Conservation (phyloP, 2,888 invertebrate species). For the Cosmia trapezina region DNA sequence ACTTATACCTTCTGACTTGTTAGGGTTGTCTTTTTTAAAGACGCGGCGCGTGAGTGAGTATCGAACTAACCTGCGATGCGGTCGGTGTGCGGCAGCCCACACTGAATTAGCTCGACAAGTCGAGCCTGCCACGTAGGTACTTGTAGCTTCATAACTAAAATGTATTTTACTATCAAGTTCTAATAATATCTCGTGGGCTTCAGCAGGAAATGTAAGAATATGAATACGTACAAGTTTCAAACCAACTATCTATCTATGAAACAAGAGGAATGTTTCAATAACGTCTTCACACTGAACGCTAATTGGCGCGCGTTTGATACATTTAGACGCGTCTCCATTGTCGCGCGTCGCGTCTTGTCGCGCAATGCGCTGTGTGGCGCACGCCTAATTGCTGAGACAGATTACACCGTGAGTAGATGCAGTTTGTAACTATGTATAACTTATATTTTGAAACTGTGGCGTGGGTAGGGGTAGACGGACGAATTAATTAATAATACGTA, state of each 20-base stretch:
- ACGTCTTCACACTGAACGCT: constrained; percentile 20
- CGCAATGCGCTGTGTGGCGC: constrained; percentile 8
- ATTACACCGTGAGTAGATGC: constrained; percentile 1
- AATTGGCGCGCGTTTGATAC: constrained; percentile 45
- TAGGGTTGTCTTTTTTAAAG: too few species aligned
- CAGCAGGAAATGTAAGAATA: constrained; percentile 15
- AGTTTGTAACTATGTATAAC: neutral
- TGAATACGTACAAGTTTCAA: constrained; percentile 36
- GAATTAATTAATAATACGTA: constrained; percentile 21
- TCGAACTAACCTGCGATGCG: too few species aligned
- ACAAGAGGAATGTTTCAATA: constrained; percentile 47
- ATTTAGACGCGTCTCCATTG: constrained; percentile 14
- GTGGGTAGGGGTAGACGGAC: neutral
- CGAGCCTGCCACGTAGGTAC: too few species aligned
- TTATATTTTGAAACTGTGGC: neutral
- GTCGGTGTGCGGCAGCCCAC: too few species aligned
- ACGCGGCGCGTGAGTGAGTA: too few species aligned
- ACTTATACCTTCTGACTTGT: too few species aligned
- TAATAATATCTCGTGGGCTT: constrained; percentile 16
- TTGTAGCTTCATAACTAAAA: neutral
- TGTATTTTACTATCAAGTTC: neutral
- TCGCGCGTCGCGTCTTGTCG: constrained; percentile 15
- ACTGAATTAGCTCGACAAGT: too few species aligned
- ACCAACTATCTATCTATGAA: constrained; percentile 37
- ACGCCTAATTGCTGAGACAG: constrained; percentile 29